Percentiles rank a stretch among this genome's conserved stretches.
phyloP scores from a whole-genome alignment of 1,140 invertebrate species.

The Conus ventricosus region DNA sequence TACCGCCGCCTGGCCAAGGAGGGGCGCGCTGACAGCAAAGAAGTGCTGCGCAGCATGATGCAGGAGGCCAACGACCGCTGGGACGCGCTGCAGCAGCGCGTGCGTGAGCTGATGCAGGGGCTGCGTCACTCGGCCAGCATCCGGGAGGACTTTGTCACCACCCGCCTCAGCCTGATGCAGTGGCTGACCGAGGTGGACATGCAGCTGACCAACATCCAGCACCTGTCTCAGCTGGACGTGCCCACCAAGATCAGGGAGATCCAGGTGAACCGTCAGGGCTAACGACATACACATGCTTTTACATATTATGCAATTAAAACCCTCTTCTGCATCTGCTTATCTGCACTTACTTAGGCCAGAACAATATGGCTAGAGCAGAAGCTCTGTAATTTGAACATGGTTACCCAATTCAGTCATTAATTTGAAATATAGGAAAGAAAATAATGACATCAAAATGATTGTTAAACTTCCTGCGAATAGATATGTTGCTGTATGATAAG shows the following conservation, averaged over 20 bases:
- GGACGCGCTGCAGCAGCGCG: conserved; percentile 69
- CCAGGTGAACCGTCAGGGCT: conserved; percentile 47
- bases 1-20: conserved; percentile 68
- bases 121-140: conserved; percentile 66
- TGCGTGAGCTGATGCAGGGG: conserved; percentile 60
- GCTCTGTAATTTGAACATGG: too few species aligned
- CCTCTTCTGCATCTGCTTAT: too few species aligned
- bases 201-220: conserved; percentile 63
- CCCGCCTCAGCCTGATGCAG: conserved; percentile 60
- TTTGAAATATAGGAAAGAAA: too few species aligned
- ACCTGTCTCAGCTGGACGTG: conserved; percentile 59
- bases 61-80: conserved; percentile 70
- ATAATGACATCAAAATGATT: too few species aligned
- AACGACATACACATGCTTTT: too few species aligned
- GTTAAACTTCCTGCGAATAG: too few species aligned
- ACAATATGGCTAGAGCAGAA: too few species aligned
- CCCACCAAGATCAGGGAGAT: conserved; percentile 59
- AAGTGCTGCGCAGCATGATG: conserved; percentile 64
- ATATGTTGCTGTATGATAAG: too few species aligned
- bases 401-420: too few species aligned
- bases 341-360: too few species aligned
- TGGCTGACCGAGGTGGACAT: conserved; percentile 70
- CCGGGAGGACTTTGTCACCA: conserved; percentile 67
- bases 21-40: conserved; percentile 69
- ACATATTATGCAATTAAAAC: too few species aligned